A percentile compares a stretch with the other conserved stretches of the same genome.
Evolutionary conservation across 2,113 vertebrate species (phyloP).

Genomic region (Mobula birostris): DNA sequence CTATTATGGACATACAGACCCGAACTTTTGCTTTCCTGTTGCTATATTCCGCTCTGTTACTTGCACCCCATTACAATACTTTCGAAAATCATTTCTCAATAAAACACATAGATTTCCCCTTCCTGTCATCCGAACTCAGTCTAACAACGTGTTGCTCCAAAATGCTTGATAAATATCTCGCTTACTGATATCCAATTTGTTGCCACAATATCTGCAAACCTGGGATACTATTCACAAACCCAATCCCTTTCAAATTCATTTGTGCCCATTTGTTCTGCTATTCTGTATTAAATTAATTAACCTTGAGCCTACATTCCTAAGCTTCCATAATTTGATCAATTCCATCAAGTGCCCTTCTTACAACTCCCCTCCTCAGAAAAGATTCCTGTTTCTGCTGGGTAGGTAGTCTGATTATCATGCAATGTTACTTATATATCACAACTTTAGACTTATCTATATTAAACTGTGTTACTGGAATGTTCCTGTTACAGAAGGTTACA

Average conservation of each 20-base stretch:
- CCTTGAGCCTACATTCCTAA: too few relatives aligned
- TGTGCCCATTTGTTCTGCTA: neutral
- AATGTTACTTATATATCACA: too few relatives aligned
- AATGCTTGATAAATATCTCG: neutral
- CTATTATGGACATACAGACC: neutral
- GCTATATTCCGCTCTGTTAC: neutral
- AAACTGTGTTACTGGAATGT: too few relatives aligned
- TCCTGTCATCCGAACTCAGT: neutral
- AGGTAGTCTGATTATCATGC: too few relatives aligned
- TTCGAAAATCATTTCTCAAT: neutral
- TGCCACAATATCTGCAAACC: neutral
- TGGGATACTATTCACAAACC: neutral
- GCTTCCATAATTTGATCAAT: too few relatives aligned
- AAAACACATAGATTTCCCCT: neutral
- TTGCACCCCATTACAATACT: neutral
- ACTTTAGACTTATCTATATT: too few relatives aligned
- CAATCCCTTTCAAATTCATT: neutral
- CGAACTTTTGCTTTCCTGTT: neutral
- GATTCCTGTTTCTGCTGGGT: too few relatives aligned
- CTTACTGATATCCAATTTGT: neutral
- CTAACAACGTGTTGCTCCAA: neutral
- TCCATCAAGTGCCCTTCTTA: too few relatives aligned
- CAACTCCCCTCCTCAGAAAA: too few relatives aligned
- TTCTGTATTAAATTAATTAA: neutral
- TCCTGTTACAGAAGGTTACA: too few relatives aligned